Percentiles rank a stretch among this genome's conserved stretches.
phyloP scores from a whole-genome alignment of 2,113 vertebrate genomes.

The Lethenteron reissneri region DNA sequence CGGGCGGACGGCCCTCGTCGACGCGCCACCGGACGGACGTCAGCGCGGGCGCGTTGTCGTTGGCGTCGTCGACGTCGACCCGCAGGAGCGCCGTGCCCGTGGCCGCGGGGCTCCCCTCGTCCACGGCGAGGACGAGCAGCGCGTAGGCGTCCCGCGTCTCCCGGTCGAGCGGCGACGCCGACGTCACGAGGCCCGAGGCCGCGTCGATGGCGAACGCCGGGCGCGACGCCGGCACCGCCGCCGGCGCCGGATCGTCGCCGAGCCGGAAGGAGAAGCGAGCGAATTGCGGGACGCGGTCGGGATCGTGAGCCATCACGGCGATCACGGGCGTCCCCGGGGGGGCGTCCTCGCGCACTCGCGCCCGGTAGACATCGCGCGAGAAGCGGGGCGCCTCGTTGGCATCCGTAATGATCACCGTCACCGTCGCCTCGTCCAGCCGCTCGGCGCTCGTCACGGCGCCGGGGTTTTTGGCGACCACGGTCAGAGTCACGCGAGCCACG shows the following conservation, averaged over 20 bases:
- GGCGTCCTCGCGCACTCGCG: slow-evolving; percentile 68
- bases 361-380: slow-evolving; percentile 39
- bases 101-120: slow-evolving; percentile 51
- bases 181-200: slow-evolving; percentile 72
- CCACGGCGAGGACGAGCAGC: slow-evolving; percentile 56
- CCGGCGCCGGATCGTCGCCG: slow-evolving; percentile 34
- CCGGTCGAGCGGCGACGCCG: slow-evolving; percentile 58
- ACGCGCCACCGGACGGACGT: slow-evolving; percentile 42
- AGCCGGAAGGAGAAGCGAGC: slow-evolving; percentile 43
- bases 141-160: slow-evolving; percentile 61
- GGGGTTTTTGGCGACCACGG: slow-evolving; percentile 69
- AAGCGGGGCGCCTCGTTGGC: slow-evolving; percentile 87
- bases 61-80: slow-evolving; percentile 78
- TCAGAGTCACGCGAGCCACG: slow-evolving; percentile 21
- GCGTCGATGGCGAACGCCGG: slow-evolving; percentile 66
- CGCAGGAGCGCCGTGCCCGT: slow-evolving; percentile 59
- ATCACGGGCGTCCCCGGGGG: slow-evolving; percentile 61
- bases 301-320: slow-evolving; percentile 74
- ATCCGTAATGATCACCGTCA: slow-evolving; percentile 74
- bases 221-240: slow-evolving; percentile 59
- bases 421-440: slow-evolving; percentile 76
- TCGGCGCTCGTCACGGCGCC: slow-evolving; percentile 58
- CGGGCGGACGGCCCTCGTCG: slow-evolving; percentile 61
- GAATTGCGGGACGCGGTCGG: slow-evolving; percentile 86
- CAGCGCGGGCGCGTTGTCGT: slow-evolving; percentile 71